These are phyloP conservation scores for Mesitornis unicolor DNA, from an alignment of 2,113 vertebrate genomes.

Conservation along the genomic window DNA sequence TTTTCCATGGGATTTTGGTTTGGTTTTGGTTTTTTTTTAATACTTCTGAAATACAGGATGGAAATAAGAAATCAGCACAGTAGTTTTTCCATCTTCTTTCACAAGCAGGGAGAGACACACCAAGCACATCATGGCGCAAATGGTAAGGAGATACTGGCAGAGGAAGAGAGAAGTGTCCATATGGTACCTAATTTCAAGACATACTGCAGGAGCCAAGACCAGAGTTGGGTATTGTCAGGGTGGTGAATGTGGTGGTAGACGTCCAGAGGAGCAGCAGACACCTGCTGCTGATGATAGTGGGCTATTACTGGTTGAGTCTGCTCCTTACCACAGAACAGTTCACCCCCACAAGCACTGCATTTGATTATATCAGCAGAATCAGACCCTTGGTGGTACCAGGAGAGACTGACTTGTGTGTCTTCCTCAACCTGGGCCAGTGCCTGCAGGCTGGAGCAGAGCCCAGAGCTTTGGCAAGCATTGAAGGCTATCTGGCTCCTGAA, in stretches of 20 bases:
- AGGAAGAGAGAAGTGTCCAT: not conserved
- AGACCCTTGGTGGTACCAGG: not conserved
- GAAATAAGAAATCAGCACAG: not conserved
- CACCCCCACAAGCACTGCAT: fast-evolving
- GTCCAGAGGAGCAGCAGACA: not conserved
- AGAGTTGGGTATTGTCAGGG: fast-evolving
- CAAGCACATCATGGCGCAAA: fast-evolving
- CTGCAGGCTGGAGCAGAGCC: not conserved
- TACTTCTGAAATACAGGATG: not conserved
- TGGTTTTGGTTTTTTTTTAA: fast-evolving
- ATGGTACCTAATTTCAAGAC: fast-evolving
- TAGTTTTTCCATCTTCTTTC: not conserved
- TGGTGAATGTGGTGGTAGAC: not conserved
- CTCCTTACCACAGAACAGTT: fast-evolving
- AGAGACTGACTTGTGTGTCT: not conserved
- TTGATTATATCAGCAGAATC: not conserved
- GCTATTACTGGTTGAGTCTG: not conserved
- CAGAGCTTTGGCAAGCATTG: not conserved
- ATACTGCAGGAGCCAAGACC: not conserved
- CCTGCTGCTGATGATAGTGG: not conserved
- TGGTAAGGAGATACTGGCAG: not conserved
- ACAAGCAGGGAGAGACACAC: fast-evolving
- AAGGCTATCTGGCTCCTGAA: not conserved
- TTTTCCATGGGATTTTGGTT: too few species aligned
- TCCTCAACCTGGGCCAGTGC: not conserved